Evolutionary conservation across 30 jellyfish, hydroid and myxozoan genomes (phyloP).

Genomic region (Hydra vulgaris): DNA sequence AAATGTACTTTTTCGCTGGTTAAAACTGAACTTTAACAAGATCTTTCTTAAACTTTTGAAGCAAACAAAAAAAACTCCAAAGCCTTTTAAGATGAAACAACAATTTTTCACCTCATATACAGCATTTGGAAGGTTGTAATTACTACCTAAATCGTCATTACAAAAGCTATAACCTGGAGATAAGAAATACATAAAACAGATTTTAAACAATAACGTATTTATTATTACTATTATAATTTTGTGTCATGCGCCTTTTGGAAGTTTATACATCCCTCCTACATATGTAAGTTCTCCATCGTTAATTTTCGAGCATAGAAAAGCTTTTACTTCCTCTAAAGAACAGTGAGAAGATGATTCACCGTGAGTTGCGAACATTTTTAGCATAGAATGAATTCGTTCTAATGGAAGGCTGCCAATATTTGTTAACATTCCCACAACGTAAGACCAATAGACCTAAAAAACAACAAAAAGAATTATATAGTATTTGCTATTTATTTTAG

Average conservation of each 20-base stretch:
- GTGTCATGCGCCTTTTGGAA: conserved; percentile 14
- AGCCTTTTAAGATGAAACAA: too few species aligned
- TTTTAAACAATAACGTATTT: too few species aligned
- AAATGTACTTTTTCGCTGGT: too few species aligned
- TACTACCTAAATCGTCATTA: too few species aligned
- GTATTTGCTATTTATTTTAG: too few species aligned
- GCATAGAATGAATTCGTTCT: conserved; percentile 85
- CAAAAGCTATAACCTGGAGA: too few species aligned
- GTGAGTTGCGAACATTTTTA: conserved; percentile 88
- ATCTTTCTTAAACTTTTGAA: too few species aligned
- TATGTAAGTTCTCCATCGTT: conserved; percentile 67
- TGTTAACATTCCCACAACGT: conserved; percentile 93
- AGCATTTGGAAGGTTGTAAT: too few species aligned
- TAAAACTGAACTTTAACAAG: too few species aligned
- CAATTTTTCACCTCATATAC: too few species aligned
- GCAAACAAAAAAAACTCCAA: too few species aligned
- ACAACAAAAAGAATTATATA: not conserved
- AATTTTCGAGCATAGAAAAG: conserved; percentile 57
- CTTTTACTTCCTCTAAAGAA: conserved; percentile 64
- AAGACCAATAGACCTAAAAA: conserved; percentile 81
- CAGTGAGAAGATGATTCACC: conserved; percentile 71
- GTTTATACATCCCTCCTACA: conserved; percentile 59
- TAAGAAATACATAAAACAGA: too few species aligned
- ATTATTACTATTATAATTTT: not conserved
- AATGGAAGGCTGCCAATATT: conserved; percentile 77